Conservation (phyloP, 2,113 vertebrate genomes). For the Gnathonemus echidnorhynchus region DNA sequence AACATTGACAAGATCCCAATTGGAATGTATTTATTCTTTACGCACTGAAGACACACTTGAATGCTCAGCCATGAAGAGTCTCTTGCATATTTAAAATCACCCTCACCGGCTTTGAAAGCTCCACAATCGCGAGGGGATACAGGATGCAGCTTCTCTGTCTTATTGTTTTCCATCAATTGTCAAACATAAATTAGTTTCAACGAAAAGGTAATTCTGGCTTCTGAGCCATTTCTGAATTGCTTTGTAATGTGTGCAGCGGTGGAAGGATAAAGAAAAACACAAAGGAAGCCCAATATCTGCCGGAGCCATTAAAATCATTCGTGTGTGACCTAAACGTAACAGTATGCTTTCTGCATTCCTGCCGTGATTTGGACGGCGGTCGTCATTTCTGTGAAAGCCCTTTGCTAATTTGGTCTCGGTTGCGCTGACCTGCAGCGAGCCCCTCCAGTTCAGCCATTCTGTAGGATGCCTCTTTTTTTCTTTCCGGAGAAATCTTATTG, state of each 20-base stretch:
- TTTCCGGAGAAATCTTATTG: neutral
- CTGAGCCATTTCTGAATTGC: slow-evolving; percentile 38
- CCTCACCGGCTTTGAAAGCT: slow-evolving; percentile 18
- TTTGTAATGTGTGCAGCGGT: slow-evolving; percentile 39
- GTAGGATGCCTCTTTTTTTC: neutral
- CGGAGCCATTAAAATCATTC: slow-evolving; percentile 56
- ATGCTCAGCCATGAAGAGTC: slow-evolving; percentile 26
- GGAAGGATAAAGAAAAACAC: slow-evolving; percentile 44
- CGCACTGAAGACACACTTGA: slow-evolving; percentile 23
- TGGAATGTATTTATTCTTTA: slow-evolving; percentile 17
- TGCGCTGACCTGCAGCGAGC: slow-evolving; percentile 1
- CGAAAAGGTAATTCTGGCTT: slow-evolving; percentile 42
- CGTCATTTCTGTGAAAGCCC: slow-evolving; percentile 38
- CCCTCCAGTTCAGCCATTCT: neutral
- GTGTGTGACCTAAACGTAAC: slow-evolving; percentile 50
- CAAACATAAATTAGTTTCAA: slow-evolving; percentile 45
- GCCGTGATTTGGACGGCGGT: slow-evolving; percentile 31
- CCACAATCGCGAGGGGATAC: slow-evolving; percentile 23
- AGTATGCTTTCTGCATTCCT: slow-evolving; percentile 35
- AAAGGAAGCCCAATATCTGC: slow-evolving; percentile 52
- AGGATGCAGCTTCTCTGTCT: slow-evolving; percentile 28
- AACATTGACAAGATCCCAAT: slow-evolving; percentile 30
- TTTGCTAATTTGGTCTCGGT: slow-evolving; percentile 41
- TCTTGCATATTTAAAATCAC: slow-evolving; percentile 32
- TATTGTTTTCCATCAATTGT: slow-evolving; percentile 52